A percentile compares a stretch with the other conserved stretches of the same genome.
Conservation (phyloP, 2,797 vertebrate species). For the Aeoliscus strigatus region DNA sequence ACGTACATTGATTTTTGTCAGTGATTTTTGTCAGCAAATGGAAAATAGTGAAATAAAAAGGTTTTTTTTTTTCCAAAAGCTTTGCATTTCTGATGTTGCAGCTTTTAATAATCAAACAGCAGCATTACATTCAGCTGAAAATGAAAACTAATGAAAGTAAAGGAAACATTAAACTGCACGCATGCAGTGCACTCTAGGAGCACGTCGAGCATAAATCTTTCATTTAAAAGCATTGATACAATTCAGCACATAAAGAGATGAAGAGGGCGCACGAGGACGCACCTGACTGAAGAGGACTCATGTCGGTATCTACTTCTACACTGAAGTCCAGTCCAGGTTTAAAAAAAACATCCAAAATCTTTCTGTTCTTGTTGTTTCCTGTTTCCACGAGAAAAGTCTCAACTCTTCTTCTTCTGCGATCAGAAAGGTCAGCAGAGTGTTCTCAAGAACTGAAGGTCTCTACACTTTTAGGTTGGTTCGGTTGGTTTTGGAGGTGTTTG, state of each 20-base stretch:
- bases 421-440: slow-evolving; percentile 16
- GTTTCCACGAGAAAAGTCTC: slow-evolving; percentile 3
- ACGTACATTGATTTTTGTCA: slow-evolving; percentile 16
- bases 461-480: not conserved
- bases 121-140: not conserved
- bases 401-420: slow-evolving; percentile 10
- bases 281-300: not conserved
- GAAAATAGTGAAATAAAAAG: slow-evolving; percentile 16
- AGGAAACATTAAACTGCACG: slow-evolving; percentile 10
- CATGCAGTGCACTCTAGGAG: slow-evolving; percentile 11
- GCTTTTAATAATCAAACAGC: slow-evolving; percentile 12
- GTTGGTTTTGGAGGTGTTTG: slow-evolving; percentile 1
- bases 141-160: slow-evolving; percentile 16
- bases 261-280: not conserved
- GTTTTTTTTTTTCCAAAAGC: slow-evolving; percentile 7
- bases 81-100: slow-evolving; percentile 6
- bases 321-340: slow-evolving; percentile 7
- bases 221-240: slow-evolving; percentile 33
- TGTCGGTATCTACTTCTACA: slow-evolving; percentile 10
- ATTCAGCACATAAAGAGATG: slow-evolving; percentile 11
- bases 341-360: slow-evolving; percentile 20
- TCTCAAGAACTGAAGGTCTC: slow-evolving; percentile 18
- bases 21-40: slow-evolving; percentile 7
- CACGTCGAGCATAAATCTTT: slow-evolving; percentile 5
- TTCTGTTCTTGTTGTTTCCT: not conserved